Evolutionary conservation across 2,797 vertebrate species (phyloP).

Genomic region (Alauda arvensis): DNA sequence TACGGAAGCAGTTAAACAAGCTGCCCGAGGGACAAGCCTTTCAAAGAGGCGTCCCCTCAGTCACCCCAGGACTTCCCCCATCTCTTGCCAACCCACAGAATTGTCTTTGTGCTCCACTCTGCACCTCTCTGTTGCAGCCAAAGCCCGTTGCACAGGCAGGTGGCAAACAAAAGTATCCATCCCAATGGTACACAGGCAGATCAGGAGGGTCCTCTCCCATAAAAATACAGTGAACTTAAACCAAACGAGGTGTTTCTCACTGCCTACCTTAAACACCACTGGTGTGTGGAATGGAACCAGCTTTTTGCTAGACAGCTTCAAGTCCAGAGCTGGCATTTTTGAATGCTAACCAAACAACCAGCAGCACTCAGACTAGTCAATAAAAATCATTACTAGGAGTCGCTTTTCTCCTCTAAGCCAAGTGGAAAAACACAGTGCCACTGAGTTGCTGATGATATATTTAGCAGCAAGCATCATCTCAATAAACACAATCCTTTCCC

Average conservation of each 20-base stretch:
- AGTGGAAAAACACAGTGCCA: not conserved
- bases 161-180: not conserved
- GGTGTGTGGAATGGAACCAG: not conserved
- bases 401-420: not conserved
- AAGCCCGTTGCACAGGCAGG: not conserved
- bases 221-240: not conserved
- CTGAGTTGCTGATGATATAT: not conserved
- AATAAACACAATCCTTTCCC: not conserved
- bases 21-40: not conserved
- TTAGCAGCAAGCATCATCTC: not conserved
- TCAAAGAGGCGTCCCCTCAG: not conserved
- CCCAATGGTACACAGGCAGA: not conserved
- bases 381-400: not conserved
- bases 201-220: not conserved
- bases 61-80: accelerated
- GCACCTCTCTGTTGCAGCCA: not conserved
- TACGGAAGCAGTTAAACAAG: not conserved
- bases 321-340: not conserved
- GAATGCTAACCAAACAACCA: not conserved
- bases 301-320: not conserved
- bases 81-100: not conserved
- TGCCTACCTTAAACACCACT: not conserved
- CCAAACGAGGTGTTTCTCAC: not conserved
- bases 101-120: not conserved
- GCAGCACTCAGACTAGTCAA: not conserved